These are phyloP conservation scores for Peromyscus leucopus DNA, from an alignment of 2,113 vertebrate species.

Conservation along the genomic window DNA sequence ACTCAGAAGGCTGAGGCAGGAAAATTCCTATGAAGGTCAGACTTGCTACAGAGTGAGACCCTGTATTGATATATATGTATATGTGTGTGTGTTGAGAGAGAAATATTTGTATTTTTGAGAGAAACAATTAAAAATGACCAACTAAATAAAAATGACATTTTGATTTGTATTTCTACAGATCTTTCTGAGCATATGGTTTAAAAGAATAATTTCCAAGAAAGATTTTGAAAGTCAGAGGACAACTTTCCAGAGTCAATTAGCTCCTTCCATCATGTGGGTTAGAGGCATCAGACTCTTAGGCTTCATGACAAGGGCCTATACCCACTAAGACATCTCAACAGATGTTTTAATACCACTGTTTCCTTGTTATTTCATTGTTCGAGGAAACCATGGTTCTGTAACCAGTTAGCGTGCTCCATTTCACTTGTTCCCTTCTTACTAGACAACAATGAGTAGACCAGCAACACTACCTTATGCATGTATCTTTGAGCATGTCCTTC, in stretches of 20 bases:
- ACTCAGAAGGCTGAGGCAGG: not conserved
- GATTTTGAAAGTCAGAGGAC: not conserved
- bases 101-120: not conserved
- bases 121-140: not conserved
- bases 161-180: not conserved
- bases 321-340: not conserved
- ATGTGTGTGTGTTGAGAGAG: not conserved
- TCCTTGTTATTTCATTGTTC: not conserved
- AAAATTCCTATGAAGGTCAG: not conserved
- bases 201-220: not conserved
- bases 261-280: too few species aligned
- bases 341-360: not conserved
- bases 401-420: not conserved
- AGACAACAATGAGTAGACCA: not conserved
- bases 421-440: constrained; percentile 13
- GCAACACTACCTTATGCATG: not conserved
- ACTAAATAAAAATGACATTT: not conserved
- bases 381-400: not conserved
- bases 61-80: not conserved
- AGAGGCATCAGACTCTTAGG: not conserved
- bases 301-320: not conserved
- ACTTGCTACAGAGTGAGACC: not conserved
- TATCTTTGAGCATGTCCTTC: not conserved
- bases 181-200: not conserved
- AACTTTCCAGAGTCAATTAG: not conserved